Percentiles rank a stretch among this genome's conserved stretches.
These are phyloP conservation scores for Neofelis nebulosa DNA, from an alignment of 2,113 vertebrate species.

Conservation along the genomic window DNA sequence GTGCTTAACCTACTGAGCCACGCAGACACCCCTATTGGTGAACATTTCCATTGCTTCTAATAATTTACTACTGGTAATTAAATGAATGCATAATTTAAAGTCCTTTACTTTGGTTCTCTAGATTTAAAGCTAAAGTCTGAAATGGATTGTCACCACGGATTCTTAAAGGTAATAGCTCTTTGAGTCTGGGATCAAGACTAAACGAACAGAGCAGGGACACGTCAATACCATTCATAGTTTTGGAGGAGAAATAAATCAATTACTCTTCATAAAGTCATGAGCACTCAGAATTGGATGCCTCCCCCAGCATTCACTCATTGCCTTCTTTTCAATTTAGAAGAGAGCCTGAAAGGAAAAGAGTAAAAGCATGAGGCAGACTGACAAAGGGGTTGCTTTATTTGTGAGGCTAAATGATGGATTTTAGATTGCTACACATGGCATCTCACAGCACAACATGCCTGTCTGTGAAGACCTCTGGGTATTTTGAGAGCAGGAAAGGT, in stretches of 20 bases:
- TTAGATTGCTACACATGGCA: neutral
- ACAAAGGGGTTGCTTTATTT: neutral
- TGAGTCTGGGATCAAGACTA: neutral
- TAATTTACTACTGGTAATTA: neutral
- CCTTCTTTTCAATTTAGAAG: neutral
- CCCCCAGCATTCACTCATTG: neutral
- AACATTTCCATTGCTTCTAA: neutral
- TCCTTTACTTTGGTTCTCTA: constrained; percentile 14
- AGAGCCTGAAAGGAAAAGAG: neutral
- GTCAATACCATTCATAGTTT: neutral
- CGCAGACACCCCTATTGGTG: neutral
- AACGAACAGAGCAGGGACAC: neutral
- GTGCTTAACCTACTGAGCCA: too few species aligned
- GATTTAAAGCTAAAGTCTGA: neutral
- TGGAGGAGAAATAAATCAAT: neutral
- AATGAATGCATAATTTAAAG: neutral
- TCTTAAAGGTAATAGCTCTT: neutral
- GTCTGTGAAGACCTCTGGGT: constrained; percentile 37
- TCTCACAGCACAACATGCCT: neutral
- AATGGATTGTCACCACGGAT: neutral
- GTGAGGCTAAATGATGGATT: neutral
- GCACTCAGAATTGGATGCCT: neutral
- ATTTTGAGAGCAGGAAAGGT: constrained; percentile 56
- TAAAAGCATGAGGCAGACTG: neutral
- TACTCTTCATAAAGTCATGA: neutral